Evolutionary conservation across 2,113 vertebrate species (phyloP).

Genomic region (Mormyrus lacerda): DNA sequence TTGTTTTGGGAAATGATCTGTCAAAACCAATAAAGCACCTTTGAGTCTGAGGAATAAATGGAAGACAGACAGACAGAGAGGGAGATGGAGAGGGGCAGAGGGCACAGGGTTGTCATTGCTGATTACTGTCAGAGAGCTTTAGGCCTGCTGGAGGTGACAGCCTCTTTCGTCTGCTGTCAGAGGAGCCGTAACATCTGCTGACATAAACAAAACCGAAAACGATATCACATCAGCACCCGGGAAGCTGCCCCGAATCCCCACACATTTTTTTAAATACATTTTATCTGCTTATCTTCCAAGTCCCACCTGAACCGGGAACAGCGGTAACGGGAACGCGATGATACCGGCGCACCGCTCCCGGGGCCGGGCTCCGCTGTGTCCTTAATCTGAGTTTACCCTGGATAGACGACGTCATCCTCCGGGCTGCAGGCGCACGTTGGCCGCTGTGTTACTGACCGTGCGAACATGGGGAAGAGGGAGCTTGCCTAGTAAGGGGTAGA

Average conservation of each 20-base stretch:
- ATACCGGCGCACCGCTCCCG: background rate
- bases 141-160: background rate
- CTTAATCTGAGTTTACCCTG: constrained; percentile 25
- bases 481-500: background rate
- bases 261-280: background rate
- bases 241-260: background rate
- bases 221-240: background rate
- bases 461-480: background rate
- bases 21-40: background rate
- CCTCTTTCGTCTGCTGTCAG: background rate
- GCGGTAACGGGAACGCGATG: background rate
- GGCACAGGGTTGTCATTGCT: background rate
- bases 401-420: background rate
- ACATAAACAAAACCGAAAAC: background rate
- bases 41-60: constrained; percentile 1
- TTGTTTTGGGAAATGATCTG: background rate
- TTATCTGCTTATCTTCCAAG: background rate
- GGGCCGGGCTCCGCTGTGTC: background rate
- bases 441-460: background rate
- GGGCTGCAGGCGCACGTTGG: background rate
- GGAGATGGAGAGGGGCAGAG: background rate
- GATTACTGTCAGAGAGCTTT: constrained; percentile 16
- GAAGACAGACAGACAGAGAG: constrained; percentile 21
- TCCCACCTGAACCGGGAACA: background rate
- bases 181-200: background rate